Base-by-base conservation (phyloP, 1,140 invertebrate genomes). In the Triops cancriformis region DNA sequence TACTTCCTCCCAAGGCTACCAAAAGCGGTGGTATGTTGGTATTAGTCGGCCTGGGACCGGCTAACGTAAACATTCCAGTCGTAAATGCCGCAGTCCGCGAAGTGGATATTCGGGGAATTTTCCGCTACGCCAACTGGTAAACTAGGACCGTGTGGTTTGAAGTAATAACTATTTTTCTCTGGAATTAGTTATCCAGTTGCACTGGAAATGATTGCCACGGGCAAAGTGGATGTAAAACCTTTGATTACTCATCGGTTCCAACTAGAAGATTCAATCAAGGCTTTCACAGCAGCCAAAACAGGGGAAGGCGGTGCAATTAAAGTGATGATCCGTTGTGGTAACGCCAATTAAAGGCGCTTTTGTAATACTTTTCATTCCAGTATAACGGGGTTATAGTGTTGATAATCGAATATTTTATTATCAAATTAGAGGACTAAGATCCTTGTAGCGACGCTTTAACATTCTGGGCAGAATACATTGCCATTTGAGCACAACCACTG, bases 61-160 rank as follows among this genome's bases (percentile, higher is more conserved):
- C 90, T 1, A 92, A 94, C 84, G 86, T 95, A 9, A 91, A 89
- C 81, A 78, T 98, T 51, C 95, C 96, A 6, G 84, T 98, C 75
- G 88, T 93, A 1, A 90, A 90, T 83, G 93, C 94, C 1, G 84
- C 93, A 14, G 85, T 90, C 0, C 85, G 92, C 78, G 96, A 98
- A 88, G 90, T 98, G 7, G 94, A 97, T 83, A 94, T 98, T 77
- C 88, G 90, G 82, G 96, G 96, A 73, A 90, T 94, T 31, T 98
- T 98, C 85, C 88, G 96, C 85, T 98, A 97, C 83, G 91, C 88
- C 72, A 97, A 98, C 85, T 93, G 94, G 92, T 94, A 85, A 86
- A 88, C 87, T 18, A 14, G 14, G 11, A 7, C 31, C 26, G 27
- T n/a, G 11, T 73, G 26, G 42, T n/a, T 11, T 77, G 12, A 26